Base-by-base conservation (phyloP, 2,113 vertebrate species). In the Perca schrenkii region DNA sequence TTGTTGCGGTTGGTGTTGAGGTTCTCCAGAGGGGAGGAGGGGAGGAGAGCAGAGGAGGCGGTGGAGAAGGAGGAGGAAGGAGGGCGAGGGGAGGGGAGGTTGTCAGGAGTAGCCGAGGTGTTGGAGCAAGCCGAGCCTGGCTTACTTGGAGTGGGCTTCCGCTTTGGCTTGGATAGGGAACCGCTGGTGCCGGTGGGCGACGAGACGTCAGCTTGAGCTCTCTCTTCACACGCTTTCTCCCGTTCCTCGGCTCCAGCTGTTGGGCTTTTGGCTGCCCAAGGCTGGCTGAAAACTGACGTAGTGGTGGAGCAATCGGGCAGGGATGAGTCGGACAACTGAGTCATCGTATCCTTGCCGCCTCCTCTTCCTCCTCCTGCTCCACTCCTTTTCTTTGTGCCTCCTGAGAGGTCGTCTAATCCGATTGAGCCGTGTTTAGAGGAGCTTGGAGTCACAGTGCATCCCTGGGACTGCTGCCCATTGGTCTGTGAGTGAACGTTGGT, bases 1-100 rank as follows among this genome's bases (percentile, higher is more conserved):
- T 99, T 99, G 94, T 99, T 99, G 80, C 97, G 96, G 96, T 99
- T 99, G 83, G 96, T 97, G 95, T 99, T 99, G 74, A 97, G 97
- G 83, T 97, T 94, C 90, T 99, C 97, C 46, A 90, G 56, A 25
- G 88, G 71, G 14, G 64, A 36, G n/a, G 82, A 52, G 5, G 82
- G 63, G 40, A 86, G 67, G 1, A 91, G 74, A 15, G 74, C 88
- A 49, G 93, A 80, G 49, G 93, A 90, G 2, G 84, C 1, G 0
- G 54, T 17, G 17, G 91, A 85, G 60, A 85, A 68, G 21, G 86
- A 57, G 22, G 86, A 80, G 1, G 92, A 68, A n/a, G 92, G 89
- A 77, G 92, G 79, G 15, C 89, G 89, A 4, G 87, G 79, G n/a
- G 34, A 80, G 46, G 72, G 22, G 25, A 70, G 25, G 21, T 73